These are phyloP conservation scores for Gobionotothen gibberifrons DNA, from an alignment of 2,797 vertebrate genomes.

Conservation along the genomic window DNA sequence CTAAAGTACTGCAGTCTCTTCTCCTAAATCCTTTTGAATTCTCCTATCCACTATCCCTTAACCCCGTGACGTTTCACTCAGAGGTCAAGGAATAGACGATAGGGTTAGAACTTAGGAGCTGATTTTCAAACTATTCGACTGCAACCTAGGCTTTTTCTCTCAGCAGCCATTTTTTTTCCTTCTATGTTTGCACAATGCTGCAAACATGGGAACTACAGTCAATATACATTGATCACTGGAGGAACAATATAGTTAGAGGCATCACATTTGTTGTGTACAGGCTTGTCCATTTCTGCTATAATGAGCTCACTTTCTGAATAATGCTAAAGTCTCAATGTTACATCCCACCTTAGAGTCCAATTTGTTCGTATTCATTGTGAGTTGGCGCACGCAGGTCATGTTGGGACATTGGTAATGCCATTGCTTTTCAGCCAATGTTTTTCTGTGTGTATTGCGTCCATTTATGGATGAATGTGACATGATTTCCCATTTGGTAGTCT, in stretches of 20 bases:
- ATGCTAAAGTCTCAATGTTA: conserved; percentile 6
- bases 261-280: conserved; percentile 38
- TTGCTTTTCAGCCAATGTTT: conserved; percentile 3
- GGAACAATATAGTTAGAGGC: conserved; percentile 39
- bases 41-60: too few relatives aligned
- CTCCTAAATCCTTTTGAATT: too few relatives aligned
- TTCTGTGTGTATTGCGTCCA: background rate
- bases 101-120: too few relatives aligned
- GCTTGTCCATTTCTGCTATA: conserved; percentile 40
- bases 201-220: conserved; percentile 28
- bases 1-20: too few relatives aligned
- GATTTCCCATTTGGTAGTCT: conserved; percentile 12
- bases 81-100: too few relatives aligned
- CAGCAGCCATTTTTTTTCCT: background rate
- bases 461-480: background rate
- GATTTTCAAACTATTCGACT: too few relatives aligned
- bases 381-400: conserved; percentile 16
- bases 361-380: conserved; percentile 37
- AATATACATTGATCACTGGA: conserved; percentile 37
- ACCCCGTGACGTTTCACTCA: too few relatives aligned
- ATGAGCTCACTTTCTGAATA: conserved; percentile 49
- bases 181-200: conserved; percentile 28
- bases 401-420: conserved; percentile 1
- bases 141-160: conserved; percentile 16
- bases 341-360: conserved; percentile 18